These are phyloP conservation scores for Brachynemurus nebulosus DNA, from an alignment of 2,888 invertebrate genomes.

Conservation along the genomic window DNA sequence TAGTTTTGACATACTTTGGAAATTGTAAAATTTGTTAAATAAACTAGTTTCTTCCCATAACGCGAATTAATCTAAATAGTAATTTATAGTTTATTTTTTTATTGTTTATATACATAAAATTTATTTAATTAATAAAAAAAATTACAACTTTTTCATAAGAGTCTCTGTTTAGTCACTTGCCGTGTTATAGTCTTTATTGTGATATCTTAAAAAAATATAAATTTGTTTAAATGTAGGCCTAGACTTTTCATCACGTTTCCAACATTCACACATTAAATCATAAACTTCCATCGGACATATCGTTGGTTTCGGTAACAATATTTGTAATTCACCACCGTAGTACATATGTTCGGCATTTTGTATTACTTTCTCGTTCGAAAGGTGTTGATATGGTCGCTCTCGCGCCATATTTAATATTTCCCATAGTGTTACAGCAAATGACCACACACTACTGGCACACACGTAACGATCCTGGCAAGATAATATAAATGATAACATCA, in stretches of 20 bases:
- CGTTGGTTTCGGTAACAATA: conserved; percentile 50
- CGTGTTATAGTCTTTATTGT: conserved; percentile 14
- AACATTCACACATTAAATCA: conserved; percentile 58
- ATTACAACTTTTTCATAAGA: too few species aligned
- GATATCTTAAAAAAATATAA: conserved; percentile 51
- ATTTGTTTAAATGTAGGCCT: conserved; percentile 52
- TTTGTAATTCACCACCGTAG: conserved; percentile 45
- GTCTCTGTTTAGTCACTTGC: too few species aligned
- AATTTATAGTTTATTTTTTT: too few species aligned
- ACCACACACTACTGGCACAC: conserved; percentile 47
- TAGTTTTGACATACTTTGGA: too few species aligned
- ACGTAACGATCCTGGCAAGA: conserved; percentile 52
- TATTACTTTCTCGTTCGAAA: conserved; percentile 46
- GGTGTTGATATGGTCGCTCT: conserved; percentile 44
- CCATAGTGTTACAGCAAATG: conserved; percentile 50
- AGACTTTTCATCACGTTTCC: conserved; percentile 42
- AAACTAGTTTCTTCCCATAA: too few species aligned
- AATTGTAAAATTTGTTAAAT: too few species aligned
- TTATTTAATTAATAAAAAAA: too few species aligned
- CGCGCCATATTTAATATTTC: conserved; percentile 45
- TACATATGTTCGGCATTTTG: conserved; percentile 52
- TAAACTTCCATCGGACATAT: conserved; percentile 65
- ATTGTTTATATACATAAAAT: too few species aligned
- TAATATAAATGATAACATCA: too few species aligned
- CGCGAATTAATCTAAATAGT: too few species aligned